Evolutionary conservation across 2,113 vertebrate species (phyloP), one percentile per base, ranked within the genome.

Genomic region (Herpetotheres cachinnans): DNA sequence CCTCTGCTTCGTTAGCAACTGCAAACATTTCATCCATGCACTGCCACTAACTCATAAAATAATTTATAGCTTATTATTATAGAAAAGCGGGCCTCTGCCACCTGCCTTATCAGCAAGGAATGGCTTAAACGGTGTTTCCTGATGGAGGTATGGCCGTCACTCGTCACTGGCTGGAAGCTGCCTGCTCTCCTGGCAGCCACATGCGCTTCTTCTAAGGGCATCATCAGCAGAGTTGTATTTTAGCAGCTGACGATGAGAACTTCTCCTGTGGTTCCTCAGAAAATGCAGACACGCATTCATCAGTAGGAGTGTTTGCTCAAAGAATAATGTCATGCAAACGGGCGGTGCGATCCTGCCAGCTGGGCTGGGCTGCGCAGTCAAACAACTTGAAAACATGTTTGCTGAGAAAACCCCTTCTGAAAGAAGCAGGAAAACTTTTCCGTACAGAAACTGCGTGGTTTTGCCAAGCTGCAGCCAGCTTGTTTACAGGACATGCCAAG

Each of bases 391-490:
- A 38, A 38, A 69, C n/a, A 1, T 0, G 4, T 27, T 49, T 0
- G 2, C 32, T n/a, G 72, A 63, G 66, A 82, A 52, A 71, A 18
- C 6, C 46, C 59, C 40, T 72, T 27, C 42, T 1, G 29, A 67
- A 72, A 16, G 62, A 47, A 63, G 50, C 24, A n/a, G n/a, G 4
- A 52, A 8, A 11, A 4, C 87, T 56, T 32, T 55, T 26, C 18
- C 0, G 0, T 22, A 7, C 8, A 5, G 44, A 54, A 59, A 11
- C 11, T 0, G 4, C 1, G 2, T 0, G 18, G 44, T 26, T 47
- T 40, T 80, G 84, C 61, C 67, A 70, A 79, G 73, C 69, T 36
- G 82, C 82, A 93, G 67, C 82, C 62, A 24, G 44, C 80, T 54
- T 59, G 62, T 81, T 63, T 16, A 38, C 56, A 27, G 85, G 85